Percentiles rank a stretch among this genome's conserved stretches.
phyloP scores from a whole-genome alignment of 2,888 invertebrate genomes.

The Cheiracanthium punctorium region DNA sequence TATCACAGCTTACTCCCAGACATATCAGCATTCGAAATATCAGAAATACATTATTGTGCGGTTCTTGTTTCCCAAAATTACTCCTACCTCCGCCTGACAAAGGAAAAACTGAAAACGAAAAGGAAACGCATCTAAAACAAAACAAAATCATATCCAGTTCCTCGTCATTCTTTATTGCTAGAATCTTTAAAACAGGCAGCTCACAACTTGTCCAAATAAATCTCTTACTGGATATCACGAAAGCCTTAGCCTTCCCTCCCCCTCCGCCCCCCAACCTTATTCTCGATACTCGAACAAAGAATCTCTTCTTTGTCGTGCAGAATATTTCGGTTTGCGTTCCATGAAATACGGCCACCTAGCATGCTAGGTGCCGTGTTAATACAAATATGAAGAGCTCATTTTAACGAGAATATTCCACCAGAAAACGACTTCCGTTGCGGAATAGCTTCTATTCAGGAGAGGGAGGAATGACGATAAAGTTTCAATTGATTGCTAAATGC shows the following conservation, averaged over 20 bases:
- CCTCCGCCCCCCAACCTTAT: neutral
- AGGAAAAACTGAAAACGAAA: too few species aligned
- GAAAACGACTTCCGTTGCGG: neutral
- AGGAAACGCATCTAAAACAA: too few species aligned
- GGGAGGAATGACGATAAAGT: too few species aligned
- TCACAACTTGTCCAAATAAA: neutral
- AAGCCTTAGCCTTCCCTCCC: constrained; percentile 21
- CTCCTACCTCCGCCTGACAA: too few species aligned
- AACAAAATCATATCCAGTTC: too few species aligned
- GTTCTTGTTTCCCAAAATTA: too few species aligned
- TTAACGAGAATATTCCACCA: neutral
- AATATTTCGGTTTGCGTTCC: constrained; percentile 38
- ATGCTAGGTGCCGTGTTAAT: constrained; percentile 58
- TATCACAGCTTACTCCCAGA: too few species aligned
- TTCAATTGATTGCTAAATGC: too few species aligned
- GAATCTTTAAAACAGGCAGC: neutral
- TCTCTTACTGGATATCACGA: constrained; percentile 28
- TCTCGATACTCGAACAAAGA: constrained; percentile 21
- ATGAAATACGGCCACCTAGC: constrained; percentile 44
- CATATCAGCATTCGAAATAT: too few species aligned
- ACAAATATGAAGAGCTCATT: constrained; percentile 43
- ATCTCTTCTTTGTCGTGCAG: constrained; percentile 46
- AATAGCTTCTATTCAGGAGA: neutral
- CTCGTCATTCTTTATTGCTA: too few species aligned
- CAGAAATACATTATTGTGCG: too few species aligned